Base-by-base conservation (phyloP, 1,140 invertebrate species). In the Tetragonula clypearis region DNA sequence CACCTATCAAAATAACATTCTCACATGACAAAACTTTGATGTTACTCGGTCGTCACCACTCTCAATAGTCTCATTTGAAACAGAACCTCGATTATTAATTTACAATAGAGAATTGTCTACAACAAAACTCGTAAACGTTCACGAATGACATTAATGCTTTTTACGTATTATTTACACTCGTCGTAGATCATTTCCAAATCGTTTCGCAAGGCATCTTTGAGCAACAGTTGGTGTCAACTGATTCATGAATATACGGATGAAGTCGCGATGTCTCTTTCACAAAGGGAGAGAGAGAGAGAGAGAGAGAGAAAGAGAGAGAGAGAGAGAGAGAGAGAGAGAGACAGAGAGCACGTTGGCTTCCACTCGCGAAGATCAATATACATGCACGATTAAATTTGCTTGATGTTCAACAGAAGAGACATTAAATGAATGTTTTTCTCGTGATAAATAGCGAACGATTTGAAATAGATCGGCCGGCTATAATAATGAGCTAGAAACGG, bases 401-500 rank as follows among this genome's bases (percentile, higher is more conserved):
- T 17, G 14, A 53, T 26, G 69, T 55, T n/a, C 14, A 26, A 71
- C 21, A 12, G 17, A 69, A 9, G 23, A 23, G 56, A 49, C 41
- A 55, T 69, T 35, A 5, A 53, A 55, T 30, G 19, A 41, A 72
- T 49, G 53, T 35, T n/a, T 62, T n/a, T 75, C 15, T 19, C 30
- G 8, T 78, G 15, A 30, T 56, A 58, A n/a, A 41, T 78, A 49
- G 79, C 66, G 73, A 90, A 90, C 88, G 87, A 90, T 87, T 90
- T 89, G 88, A 90, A 85, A 89, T 82, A 86, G 79, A 82, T 82
- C 73, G n/a, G 23, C 60, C 56, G 75, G 74, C 71, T 80, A 87
- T 78, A 62, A 82, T 58, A 80, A 88, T 83, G 86, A 89, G 79
- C 88, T 89, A 89, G 76, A 78, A 92, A 92, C 92, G 92, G 92